These are phyloP conservation scores for Napeogenes inachia DNA, from an alignment of 2,888 invertebrate genomes.

Conservation along the genomic window DNA sequence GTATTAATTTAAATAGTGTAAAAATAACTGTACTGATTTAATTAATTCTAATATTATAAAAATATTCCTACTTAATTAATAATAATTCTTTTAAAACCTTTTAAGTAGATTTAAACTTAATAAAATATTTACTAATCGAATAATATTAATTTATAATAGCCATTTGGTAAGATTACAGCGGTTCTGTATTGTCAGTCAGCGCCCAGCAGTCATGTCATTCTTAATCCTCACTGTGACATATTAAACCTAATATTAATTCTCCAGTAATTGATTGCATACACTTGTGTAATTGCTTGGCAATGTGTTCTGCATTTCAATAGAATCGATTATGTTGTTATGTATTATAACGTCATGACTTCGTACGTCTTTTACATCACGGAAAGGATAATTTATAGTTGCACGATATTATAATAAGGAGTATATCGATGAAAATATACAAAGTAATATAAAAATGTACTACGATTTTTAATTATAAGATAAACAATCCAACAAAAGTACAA, in stretches of 20 bases:
- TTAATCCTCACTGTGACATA: constrained; percentile 23
- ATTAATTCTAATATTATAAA: no score
- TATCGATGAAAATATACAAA: not conserved
- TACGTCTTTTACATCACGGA: not conserved
- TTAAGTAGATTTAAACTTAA: no score
- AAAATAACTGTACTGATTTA: no score
- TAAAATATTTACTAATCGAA: no score
- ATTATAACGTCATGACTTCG: not conserved
- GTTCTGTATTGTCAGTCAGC: constrained; percentile 22
- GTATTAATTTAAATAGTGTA: no score
- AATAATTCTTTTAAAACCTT: no score
- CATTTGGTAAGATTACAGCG: constrained; percentile 1
- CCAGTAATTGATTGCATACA: constrained; percentile 26
- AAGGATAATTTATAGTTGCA: no score
- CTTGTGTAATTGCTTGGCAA: constrained; percentile 1
- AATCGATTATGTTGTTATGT: not conserved
- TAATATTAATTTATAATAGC: no score
- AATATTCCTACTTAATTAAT: no score
- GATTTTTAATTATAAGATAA: not conserved
- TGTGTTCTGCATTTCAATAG: constrained; percentile 6
- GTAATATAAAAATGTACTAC: not conserved
- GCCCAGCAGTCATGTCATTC: constrained; percentile 14
- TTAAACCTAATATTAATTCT: constrained; percentile 30
- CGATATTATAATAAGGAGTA: no score
- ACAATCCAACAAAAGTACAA: not conserved